These are phyloP conservation scores for Nicator chloris DNA, from an alignment of 2,113 vertebrate species.

Conservation along the genomic window DNA sequence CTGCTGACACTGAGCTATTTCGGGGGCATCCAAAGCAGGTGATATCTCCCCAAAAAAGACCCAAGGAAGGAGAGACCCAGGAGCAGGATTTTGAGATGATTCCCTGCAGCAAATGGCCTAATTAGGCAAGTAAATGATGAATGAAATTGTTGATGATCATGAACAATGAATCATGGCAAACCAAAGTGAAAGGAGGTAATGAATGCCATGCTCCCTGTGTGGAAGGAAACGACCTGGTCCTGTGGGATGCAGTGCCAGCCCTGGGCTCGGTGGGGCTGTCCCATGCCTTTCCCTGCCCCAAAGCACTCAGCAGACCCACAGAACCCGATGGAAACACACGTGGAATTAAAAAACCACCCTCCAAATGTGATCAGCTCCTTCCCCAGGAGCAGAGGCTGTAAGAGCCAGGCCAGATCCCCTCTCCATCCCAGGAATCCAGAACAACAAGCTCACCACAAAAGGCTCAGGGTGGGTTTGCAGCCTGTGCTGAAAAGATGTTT, in stretches of 20 bases:
- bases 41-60: neutral
- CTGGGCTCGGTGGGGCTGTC: neutral
- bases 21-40: neutral
- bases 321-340: fast-evolving
- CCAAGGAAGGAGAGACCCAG: neutral
- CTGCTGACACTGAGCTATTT: neutral
- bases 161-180: neutral
- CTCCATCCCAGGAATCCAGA: neutral
- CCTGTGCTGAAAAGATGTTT: neutral
- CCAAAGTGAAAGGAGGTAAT: neutral
- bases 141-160: neutral
- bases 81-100: neutral
- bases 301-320: neutral
- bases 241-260: neutral
- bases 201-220: fast-evolving
- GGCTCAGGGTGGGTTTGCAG: neutral
- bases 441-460: neutral
- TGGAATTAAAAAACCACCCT: neutral
- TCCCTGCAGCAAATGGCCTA: neutral
- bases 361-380: fast-evolving
- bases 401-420: neutral
- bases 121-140: neutral
- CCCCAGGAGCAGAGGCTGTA: fast-evolving
- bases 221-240: neutral
- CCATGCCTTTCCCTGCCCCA: fast-evolving